A percentile compares a stretch with the other conserved stretches of the same genome.
phyloP scores from a whole-genome alignment of 2,797 vertebrate genomes.

The Rhynchotus rufescens region DNA sequence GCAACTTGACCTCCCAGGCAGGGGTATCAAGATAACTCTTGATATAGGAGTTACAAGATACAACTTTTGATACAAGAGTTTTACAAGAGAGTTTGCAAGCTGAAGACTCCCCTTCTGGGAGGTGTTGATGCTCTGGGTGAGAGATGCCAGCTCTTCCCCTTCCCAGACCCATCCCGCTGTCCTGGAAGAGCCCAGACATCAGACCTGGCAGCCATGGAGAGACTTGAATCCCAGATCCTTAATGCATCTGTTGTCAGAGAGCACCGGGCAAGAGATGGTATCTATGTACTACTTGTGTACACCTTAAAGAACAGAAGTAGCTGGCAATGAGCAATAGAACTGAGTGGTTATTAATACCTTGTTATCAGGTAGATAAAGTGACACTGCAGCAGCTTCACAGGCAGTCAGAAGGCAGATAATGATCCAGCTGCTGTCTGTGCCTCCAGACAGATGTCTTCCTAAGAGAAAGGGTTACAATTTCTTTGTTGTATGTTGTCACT shows the following conservation, averaged over 20 bases:
- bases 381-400: neutral
- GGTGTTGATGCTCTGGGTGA: neutral
- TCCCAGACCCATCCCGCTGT: neutral
- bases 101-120: neutral
- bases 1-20: too few relatives aligned
- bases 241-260: neutral
- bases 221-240: neutral
- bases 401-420: neutral
- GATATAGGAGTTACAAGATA: too few relatives aligned
- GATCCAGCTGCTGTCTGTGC: neutral
- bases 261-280: neutral
- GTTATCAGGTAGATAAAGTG: neutral
- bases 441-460: neutral
- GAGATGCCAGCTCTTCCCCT: neutral
- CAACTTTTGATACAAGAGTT: too few relatives aligned
- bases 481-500: neutral
- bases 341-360: fast-evolving
- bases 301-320: neutral
- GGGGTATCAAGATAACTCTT: too few relatives aligned
- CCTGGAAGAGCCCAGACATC: neutral
- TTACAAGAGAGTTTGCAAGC: neutral
- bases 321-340: neutral
- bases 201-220: neutral
- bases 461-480: neutral
- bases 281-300: neutral